Base-by-base conservation (phyloP, 2,113 vertebrate species). In the Sitta europaea region DNA sequence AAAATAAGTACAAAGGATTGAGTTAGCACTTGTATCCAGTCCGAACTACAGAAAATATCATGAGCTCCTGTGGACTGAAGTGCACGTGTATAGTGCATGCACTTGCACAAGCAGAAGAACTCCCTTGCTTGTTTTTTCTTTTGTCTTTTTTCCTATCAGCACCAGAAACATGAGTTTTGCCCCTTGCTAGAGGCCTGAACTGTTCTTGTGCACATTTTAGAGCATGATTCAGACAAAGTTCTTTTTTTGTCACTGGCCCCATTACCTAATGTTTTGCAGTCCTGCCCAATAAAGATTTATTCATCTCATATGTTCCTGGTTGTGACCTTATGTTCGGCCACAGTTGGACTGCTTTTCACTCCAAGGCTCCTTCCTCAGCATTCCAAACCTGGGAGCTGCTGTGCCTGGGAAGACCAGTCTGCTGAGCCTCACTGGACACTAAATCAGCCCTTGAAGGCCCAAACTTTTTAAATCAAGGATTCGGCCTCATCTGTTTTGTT, bases 181-280 rank as follows among this genome's bases (percentile, higher is more conserved):
- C 83, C 82, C 74, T 50, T 85, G 16, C 19, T 78, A 66, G 74
- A 76, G 62, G 77, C 74, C 74, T 88, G 81, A 53, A 86, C 53
- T 62, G 35, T 38, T 57, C 48, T 90, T 45, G 28, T 47, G 51
- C 88, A 83, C 22, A 4, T 82, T 84, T 61, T 72, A 55, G 24
- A 90, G 28, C 20, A 68, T 90, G 82, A 87, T 88, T 95, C 87
- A 93, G 91, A 87, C n/a, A 40, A 91, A 45, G 86, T 84, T 94
- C 74, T 86, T 87, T 90, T 91, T 79, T 89, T 94, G 55, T 75
- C 81, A 48, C 63, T 92, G 85, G 67, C 67, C 94, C 85, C 91
- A 95, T 95, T 97, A 97, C 88, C 81, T 96, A 97, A 97, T 95
- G 71, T 86, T 96, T 96, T 95, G 85, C 94, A 96, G 92, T 91